Conservation (phyloP, 2,888 invertebrate genomes). For the Plemyria rubiginata region DNA sequence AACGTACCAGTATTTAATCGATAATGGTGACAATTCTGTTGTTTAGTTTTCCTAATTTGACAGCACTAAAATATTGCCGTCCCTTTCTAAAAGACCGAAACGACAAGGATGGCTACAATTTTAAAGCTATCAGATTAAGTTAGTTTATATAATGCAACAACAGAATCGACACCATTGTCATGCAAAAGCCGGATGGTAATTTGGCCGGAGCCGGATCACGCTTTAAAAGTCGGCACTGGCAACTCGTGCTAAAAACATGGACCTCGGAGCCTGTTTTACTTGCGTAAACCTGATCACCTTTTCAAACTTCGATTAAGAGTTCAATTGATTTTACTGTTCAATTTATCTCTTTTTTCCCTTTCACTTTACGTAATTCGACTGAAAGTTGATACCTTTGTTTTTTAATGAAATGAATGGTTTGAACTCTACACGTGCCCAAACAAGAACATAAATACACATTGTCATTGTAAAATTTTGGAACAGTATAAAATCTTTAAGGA, state of each 20-base stretch:
- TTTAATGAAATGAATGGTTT: constrained; percentile 1
- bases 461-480: too few species aligned
- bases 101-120: too few species aligned
- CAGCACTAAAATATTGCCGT: too few species aligned
- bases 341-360: constrained; percentile 44
- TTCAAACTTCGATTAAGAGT: constrained; percentile 41
- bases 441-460: too few species aligned
- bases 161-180: too few species aligned
- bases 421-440: neutral
- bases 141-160: too few species aligned
- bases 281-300: constrained; percentile 51
- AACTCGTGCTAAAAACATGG: constrained; percentile 30
- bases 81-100: too few species aligned
- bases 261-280: constrained; percentile 40
- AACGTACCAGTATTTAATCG: too few species aligned
- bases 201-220: neutral
- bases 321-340: constrained; percentile 41
- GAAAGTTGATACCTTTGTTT: constrained; percentile 12
- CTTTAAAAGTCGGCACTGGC: constrained; percentile 27
- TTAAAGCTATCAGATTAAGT: too few species aligned
- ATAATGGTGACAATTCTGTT: too few species aligned
- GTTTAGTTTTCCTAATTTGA: too few species aligned
- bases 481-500: too few species aligned
- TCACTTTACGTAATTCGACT: constrained; percentile 43
- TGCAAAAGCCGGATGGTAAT: neutral